Evolutionary conservation across 2,888 invertebrate species (phyloP).

Genomic region (Agrenia bidenticulata): DNA sequence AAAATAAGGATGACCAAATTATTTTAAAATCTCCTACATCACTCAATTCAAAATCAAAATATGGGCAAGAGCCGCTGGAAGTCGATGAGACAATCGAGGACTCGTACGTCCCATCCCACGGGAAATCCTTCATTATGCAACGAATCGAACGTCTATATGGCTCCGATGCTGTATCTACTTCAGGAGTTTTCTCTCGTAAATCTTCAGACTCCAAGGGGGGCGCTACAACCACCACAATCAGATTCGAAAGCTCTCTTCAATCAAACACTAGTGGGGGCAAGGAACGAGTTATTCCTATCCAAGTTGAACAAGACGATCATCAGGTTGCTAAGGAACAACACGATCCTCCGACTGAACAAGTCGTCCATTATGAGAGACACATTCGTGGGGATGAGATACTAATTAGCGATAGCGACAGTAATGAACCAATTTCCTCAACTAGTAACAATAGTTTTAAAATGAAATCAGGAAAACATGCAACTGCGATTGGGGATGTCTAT

Average conservation of each 20-base stretch:
- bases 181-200: slow-evolving; percentile 26
- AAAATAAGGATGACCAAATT: slow-evolving; percentile 6
- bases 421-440: background rate
- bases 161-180: slow-evolving; percentile 78
- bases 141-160: slow-evolving; percentile 85
- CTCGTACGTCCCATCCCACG: slow-evolving; percentile 35
- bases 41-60: background rate
- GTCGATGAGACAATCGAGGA: background rate
- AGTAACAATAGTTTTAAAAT: background rate
- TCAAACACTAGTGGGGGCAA: slow-evolving; percentile 1
- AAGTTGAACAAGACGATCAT: slow-evolving; percentile 30
- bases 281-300: slow-evolving; percentile 45
- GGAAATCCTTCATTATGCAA: slow-evolving; percentile 77
- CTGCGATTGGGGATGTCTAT: background rate
- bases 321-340: slow-evolving; percentile 19
- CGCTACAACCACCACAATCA: slow-evolving; percentile 2
- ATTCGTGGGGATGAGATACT: slow-evolving; percentile 20
- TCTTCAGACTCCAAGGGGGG: slow-evolving; percentile 54
- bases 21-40: background rate
- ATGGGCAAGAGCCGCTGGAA: slow-evolving; percentile 10
- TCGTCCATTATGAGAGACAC: background rate
- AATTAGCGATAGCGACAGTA: slow-evolving; percentile 1
- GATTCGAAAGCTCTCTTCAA: background rate
- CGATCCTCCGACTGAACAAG: slow-evolving; percentile 9
- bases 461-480: background rate